Percentiles rank a stretch among this genome's conserved stretches.
Evolutionary conservation across 2,888 invertebrate genomes (phyloP).

Genomic region (Drosophila mimetica): DNA sequence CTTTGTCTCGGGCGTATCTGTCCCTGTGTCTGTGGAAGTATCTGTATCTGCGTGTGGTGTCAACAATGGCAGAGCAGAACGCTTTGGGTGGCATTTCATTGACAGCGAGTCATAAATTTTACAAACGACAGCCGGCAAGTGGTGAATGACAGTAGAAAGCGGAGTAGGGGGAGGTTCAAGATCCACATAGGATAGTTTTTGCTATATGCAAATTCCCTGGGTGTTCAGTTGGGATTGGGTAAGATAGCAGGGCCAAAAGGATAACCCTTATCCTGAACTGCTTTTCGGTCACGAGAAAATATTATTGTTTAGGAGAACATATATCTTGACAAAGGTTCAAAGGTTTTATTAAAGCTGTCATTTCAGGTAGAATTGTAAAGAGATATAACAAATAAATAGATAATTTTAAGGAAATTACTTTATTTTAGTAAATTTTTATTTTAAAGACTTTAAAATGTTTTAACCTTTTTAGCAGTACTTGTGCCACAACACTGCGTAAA

Average conservation of each 20-base stretch:
- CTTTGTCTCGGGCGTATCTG: conserved; percentile 14
- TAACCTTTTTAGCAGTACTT: background rate
- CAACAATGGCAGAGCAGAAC: conserved; percentile 67
- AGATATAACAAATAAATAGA: too few species aligned
- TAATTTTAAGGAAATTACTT: too few species aligned
- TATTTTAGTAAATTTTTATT: too few species aligned
- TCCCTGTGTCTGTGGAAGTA: conserved; percentile 5
- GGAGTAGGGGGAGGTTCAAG: background rate
- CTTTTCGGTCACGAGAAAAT: background rate
- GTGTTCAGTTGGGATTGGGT: background rate
- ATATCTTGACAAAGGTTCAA: background rate
- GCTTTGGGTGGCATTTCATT: conserved; percentile 75
- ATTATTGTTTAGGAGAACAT: background rate
- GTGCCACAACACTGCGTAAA: too few species aligned
- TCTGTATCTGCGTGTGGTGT: conserved; percentile 51
- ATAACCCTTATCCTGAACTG: background rate
- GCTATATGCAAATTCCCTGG: conserved; percentile 16
- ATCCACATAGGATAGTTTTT: conserved; percentile 15
- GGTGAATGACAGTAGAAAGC: conserved; percentile 47
- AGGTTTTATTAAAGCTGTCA: too few species aligned
- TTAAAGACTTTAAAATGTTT: too few species aligned
- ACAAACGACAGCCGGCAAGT: conserved; percentile 70
- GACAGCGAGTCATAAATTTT: conserved; percentile 74
- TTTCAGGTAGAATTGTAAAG: too few species aligned
- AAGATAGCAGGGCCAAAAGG: conserved; percentile 1